phyloP scores from a whole-genome alignment of 2,888 invertebrate species.

The Hylaea fasciaria region DNA sequence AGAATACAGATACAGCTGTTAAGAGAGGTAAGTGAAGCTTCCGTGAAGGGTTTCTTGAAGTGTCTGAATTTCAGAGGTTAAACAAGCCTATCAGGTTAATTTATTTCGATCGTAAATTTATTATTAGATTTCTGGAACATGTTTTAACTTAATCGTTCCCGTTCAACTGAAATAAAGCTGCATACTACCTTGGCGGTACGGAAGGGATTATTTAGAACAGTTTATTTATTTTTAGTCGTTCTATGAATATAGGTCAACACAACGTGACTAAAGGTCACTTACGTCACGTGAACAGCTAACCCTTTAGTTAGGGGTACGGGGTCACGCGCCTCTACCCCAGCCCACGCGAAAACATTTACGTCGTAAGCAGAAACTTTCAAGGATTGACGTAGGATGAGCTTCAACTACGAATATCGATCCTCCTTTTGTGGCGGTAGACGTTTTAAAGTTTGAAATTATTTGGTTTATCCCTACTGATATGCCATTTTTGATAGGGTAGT shows the following conservation, averaged over 20 bases:
- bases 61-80: background rate
- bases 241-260: background rate
- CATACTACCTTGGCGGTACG: too few relatives aligned
- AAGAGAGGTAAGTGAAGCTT: conserved; percentile 19
- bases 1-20: conserved; percentile 24
- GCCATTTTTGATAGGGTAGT: too few relatives aligned
- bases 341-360: background rate
- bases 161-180: too few relatives aligned
- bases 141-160: too few relatives aligned
- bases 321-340: background rate
- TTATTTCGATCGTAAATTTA: too few relatives aligned
- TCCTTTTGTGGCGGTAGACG: too few relatives aligned
- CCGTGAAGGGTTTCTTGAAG: background rate
- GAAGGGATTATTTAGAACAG: too few relatives aligned
- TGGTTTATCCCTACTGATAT: too few relatives aligned
- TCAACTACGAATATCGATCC: too few relatives aligned
- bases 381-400: background rate
- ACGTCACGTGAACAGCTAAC: background rate
- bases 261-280: background rate
- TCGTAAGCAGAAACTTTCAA: background rate
- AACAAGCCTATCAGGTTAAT: background rate
- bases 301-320: conserved; percentile 4
- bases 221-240: background rate
- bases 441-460: too few relatives aligned
- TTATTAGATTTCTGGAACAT: too few relatives aligned